These are phyloP conservation scores for Polyodon spathula DNA, from an alignment of 2,113 vertebrate genomes.

Conservation along the genomic window DNA sequence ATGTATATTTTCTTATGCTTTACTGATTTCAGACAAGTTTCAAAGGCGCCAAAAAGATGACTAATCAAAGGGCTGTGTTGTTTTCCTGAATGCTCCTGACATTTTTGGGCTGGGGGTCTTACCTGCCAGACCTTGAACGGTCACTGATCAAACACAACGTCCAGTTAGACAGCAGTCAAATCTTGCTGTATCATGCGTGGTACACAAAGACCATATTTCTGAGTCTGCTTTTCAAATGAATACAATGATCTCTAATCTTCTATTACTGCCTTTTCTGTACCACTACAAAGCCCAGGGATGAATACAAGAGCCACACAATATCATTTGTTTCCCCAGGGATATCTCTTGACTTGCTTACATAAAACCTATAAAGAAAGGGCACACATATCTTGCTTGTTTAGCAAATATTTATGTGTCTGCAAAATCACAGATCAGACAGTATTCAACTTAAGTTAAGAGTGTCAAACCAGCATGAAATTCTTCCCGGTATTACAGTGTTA, in stretches of 20 bases:
- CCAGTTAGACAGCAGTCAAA: constrained; percentile 51
- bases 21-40: not conserved
- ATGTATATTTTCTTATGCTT: constrained; percentile 30
- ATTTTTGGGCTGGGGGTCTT: constrained; percentile 55
- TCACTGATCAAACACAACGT: constrained; percentile 80
- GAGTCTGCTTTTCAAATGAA: constrained; percentile 12
- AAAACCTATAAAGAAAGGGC: too few species aligned
- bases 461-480: too few species aligned
- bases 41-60: constrained; percentile 42
- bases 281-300: constrained; percentile 1
- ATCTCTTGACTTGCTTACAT: too few species aligned
- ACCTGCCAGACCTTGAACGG: constrained; percentile 62
- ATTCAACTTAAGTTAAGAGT: too few species aligned
- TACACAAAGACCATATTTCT: constrained; percentile 29
- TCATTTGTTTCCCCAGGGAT: too few species aligned
- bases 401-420: too few species aligned
- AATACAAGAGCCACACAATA: not conserved
- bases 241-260: not conserved
- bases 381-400: too few species aligned
- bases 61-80: constrained; percentile 54
- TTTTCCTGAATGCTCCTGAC: constrained; percentile 54
- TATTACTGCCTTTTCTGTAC: not conserved
- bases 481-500: too few species aligned
- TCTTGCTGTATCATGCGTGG: constrained; percentile 39
- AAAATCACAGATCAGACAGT: too few species aligned